Conservation (phyloP, 2,888 invertebrate genomes). For the Arge pagana region DNA sequence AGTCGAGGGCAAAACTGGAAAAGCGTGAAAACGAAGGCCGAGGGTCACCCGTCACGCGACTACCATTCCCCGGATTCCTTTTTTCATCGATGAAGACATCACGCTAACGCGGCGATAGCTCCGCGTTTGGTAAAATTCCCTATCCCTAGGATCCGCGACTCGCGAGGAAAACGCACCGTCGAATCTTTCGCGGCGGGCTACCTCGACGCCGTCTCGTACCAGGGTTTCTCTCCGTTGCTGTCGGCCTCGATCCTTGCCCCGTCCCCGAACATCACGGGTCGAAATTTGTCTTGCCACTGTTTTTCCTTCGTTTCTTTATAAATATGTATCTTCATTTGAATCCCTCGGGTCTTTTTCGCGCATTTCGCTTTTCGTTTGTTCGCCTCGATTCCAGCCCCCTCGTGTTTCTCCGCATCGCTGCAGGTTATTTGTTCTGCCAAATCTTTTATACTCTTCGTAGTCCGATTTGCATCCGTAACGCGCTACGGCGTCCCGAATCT, state of each 20-base stretch:
- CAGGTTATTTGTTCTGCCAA: slow-evolving; percentile 49
- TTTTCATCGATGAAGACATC: slow-evolving; percentile 4
- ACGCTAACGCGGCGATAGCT: too few species aligned
- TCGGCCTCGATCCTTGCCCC: not conserved
- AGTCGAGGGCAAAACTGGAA: slow-evolving; percentile 15
- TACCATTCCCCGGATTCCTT: slow-evolving; percentile 5
- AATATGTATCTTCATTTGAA: slow-evolving; percentile 56
- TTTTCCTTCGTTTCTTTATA: slow-evolving; percentile 41
- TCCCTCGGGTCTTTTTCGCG: slow-evolving; percentile 39
- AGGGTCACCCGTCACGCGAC: slow-evolving; percentile 19
- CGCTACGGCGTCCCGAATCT: slow-evolving; percentile 31
- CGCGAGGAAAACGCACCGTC: not conserved
- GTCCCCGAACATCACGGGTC: not conserved
- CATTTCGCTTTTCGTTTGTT: slow-evolving; percentile 16
- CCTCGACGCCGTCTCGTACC: not conserved
- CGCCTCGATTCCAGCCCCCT: slow-evolving; percentile 15
- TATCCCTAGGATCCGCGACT: too few species aligned
- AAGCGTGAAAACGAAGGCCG: slow-evolving; percentile 18
- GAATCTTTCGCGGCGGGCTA: not conserved
- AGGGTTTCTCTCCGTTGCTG: slow-evolving; percentile 2
- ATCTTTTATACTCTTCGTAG: slow-evolving; percentile 50
- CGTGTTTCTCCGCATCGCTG: slow-evolving; percentile 12
- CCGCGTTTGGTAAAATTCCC: too few species aligned
- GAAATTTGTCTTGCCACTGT: not conserved
- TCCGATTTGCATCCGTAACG: slow-evolving; percentile 51